Conservation (phyloP, 2,888 invertebrate genomes). For the Stenolophus ochropezus region DNA sequence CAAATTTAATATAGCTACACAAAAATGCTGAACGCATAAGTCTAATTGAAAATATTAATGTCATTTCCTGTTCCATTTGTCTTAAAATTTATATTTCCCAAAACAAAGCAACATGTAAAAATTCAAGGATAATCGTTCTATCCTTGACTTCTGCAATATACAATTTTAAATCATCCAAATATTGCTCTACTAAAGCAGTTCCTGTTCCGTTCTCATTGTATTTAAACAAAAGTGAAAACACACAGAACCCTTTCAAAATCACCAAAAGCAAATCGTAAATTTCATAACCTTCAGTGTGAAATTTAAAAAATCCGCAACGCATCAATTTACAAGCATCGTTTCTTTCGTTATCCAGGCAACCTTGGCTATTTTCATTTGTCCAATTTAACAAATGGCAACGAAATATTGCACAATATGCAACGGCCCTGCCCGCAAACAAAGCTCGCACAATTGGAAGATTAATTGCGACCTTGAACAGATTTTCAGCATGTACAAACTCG, state of each 20-base stretch:
- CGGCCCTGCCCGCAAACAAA: slow-evolving; percentile 30
- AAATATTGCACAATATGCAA: not conserved
- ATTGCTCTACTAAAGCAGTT: not conserved
- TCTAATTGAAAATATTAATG: not conserved
- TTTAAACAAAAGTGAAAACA: not conserved
- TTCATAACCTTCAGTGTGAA: not conserved
- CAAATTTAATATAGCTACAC: too few relatives aligned
- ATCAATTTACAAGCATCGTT: not conserved
- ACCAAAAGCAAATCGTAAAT: too few relatives aligned
- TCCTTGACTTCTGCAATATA: not conserved
- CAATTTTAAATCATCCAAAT: not conserved
- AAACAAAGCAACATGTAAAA: not conserved
- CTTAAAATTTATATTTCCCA: not conserved
- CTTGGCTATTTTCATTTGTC: not conserved
- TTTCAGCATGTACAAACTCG: slow-evolving; percentile 2
- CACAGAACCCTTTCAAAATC: not conserved
- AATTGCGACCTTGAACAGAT: slow-evolving; percentile 54
- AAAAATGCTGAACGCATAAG: not conserved
- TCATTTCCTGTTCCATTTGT: not conserved
- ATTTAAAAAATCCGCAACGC: not conserved
- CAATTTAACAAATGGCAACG: not conserved
- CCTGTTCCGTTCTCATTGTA: not conserved
- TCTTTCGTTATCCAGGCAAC: not conserved
- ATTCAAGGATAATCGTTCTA: not conserved
- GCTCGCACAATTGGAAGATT: slow-evolving; percentile 51